Percentiles rank a stretch among this genome's conserved stretches.
Evolutionary conservation across 2,797 vertebrate species (phyloP).

Genomic region (Trichosurus vulpecula): DNA sequence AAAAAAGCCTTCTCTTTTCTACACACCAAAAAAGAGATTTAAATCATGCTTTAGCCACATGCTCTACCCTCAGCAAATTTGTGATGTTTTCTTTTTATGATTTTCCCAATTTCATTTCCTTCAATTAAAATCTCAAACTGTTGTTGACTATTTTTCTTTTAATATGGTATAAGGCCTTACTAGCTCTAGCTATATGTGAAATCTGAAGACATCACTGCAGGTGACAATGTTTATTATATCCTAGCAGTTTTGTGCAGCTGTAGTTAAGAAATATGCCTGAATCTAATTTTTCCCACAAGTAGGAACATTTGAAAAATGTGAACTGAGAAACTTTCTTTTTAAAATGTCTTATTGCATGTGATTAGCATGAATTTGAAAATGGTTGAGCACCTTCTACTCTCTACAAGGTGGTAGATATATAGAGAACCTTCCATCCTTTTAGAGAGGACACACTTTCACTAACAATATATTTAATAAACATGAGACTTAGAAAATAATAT

Average conservation of each 20-base stretch:
- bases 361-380: constrained; percentile 27
- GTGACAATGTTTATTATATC: background rate
- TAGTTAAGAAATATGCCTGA: background rate
- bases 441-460: background rate
- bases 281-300: constrained; percentile 30
- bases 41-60: background rate
- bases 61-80: background rate
- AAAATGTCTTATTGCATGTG: constrained; percentile 18
- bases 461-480: background rate
- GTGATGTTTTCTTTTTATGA: background rate
- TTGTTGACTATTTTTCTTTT: background rate
- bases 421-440: background rate
- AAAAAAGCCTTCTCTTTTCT: background rate
- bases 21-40: background rate
- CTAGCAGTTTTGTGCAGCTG: background rate
- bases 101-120: background rate
- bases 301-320: constrained; percentile 5
- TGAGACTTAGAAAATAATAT: background rate
- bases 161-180: background rate
- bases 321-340: background rate
- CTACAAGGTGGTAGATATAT: background rate
- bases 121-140: background rate
- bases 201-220: constrained; percentile 2
- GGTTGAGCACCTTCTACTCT: background rate
- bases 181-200: background rate